Evolutionary conservation across 2,113 vertebrate species (phyloP).

Genomic region (Lepidothrix coronata): DNA sequence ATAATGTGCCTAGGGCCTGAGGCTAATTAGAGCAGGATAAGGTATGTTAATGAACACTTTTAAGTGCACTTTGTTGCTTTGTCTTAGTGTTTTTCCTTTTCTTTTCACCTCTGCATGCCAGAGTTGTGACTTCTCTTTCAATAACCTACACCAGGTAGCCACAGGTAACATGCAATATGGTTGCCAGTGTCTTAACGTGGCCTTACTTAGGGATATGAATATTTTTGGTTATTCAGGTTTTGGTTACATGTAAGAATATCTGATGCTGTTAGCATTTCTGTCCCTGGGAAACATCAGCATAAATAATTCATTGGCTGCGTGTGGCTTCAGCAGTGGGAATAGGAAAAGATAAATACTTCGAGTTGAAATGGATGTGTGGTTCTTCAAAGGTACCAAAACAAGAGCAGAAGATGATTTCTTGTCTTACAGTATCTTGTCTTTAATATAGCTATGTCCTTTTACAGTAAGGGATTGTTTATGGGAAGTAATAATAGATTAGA

Average conservation of each 20-base stretch:
- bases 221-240: not conserved
- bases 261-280: constrained; percentile 9
- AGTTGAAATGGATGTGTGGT: not conserved
- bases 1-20: not conserved
- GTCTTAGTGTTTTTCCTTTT: not conserved
- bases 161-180: not conserved
- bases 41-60: not conserved
- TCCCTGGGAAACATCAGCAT: constrained; percentile 18
- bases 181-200: not conserved
- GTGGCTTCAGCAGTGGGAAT: not conserved
- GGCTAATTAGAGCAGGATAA: not conserved
- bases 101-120: not conserved
- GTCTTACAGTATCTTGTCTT: not conserved
- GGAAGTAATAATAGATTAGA: not conserved
- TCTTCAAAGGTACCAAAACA: not conserved
- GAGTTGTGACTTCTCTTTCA: not conserved
- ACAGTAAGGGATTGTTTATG: not conserved
- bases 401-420: not conserved
- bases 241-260: constrained; percentile 21
- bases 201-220: not conserved
- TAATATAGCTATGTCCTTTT: not conserved
- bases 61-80: not conserved
- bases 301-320: constrained; percentile 45
- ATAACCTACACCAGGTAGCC: not conserved
- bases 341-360: not conserved